Base-by-base conservation (phyloP, 1,140 invertebrate genomes). In the Tetramorium simillimum region DNA sequence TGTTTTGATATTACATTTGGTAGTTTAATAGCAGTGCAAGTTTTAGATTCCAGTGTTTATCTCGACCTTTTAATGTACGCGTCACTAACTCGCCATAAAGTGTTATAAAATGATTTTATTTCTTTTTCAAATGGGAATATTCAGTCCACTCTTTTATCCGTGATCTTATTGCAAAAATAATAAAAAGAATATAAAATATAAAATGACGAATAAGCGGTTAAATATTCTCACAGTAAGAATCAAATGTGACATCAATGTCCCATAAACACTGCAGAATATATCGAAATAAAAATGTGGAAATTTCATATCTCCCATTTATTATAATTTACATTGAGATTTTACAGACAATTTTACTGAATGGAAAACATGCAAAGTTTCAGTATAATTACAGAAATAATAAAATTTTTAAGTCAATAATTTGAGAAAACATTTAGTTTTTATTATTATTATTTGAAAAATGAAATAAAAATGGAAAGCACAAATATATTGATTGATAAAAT, bases 111-210 rank as follows among this genome's bases (percentile, higher is more conserved):
- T 56, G 2, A 76, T 40, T 75, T 75, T 43, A 62, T 43, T 63
- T 63, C 10, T 46, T 63, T 63, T 63, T 46, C 16, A n/a, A 43
- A 77, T 21, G 49, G 18, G 3, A 77, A 77, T 18, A 77, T 63
- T 43, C 24, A 46, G 9, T 46, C 5, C 18, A 49, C 10, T 28
- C 5, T 77, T 16, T 43, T 77, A 37, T 76, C 0, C 7, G n/a
- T 33, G 3, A 28, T 80, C 7, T 80, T 51, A 46, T 3, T 16
- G 28, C 28, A 6, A 70, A 46, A 43, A 70, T 53, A 43, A 33
- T 56, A 18, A 6, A 78, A 46, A 14, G 56, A 58, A 70, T 70
- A 43, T n/a, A 4, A 53, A 69, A 53, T 24, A 16, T 21, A n/a
- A 43, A 56, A 33, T 53, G 10, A 40, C n/a, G 14, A 21, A 70